Conservation (phyloP, 2,888 invertebrate genomes). For the Orthosia incerta region DNA sequence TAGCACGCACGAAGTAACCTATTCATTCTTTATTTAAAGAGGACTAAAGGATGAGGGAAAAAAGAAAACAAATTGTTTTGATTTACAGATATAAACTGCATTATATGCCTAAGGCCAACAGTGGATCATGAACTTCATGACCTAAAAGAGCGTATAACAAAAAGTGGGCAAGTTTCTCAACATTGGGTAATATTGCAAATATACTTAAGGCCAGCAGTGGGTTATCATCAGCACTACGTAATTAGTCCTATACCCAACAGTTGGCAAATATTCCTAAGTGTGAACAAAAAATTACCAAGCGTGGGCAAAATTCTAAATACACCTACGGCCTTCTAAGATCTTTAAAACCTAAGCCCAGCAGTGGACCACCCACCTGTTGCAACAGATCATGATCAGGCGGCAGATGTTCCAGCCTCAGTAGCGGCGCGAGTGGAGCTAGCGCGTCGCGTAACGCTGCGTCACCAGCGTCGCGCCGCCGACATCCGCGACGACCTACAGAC, state of each 20-base stretch:
- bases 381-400: conserved; percentile 96
- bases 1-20: no score
- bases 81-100: no score
- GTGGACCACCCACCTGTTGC: conserved; percentile 90
- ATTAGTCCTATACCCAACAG: no score
- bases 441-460: conserved; percentile 96
- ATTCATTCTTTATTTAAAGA: no score
- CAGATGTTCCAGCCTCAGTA: conserved; percentile 97
- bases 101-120: not conserved
- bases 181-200: not conserved
- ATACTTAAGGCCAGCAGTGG: not conserved
- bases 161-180: not conserved
- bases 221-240: no score
- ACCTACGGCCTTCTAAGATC: no score
- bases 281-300: no score
- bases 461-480: conserved; percentile 93
- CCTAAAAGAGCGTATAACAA: not conserved
- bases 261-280: no score
- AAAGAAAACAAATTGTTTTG: no score
- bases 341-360: not conserved
- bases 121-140: no score
- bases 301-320: not conserved
- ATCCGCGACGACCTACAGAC: conserved; percentile 96
- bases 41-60: no score
- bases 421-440: conserved; percentile 95